Base-by-base conservation (phyloP, 2,797 vertebrate species). In the Enteromius mattozi region DNA sequence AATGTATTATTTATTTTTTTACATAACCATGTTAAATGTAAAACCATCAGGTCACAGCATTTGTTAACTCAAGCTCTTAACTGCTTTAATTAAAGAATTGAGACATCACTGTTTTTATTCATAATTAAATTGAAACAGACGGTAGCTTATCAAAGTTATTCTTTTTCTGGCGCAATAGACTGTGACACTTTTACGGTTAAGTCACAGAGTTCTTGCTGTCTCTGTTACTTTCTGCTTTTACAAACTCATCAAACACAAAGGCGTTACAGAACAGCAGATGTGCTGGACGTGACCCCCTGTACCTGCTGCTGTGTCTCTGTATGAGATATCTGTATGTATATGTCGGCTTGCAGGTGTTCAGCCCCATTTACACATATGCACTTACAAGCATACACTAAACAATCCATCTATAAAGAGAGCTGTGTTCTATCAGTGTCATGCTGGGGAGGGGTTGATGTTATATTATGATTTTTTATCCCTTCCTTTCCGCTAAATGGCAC, bases 101-200 rank as follows among this genome's bases (percentile, higher is more conserved):
- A 78, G 21, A 51, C 59, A 74, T 82, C 49, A 56, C 14, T 78
- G 21, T 56, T 84, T 81, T 30, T 77, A 61, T 63, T 63, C 66
- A 78, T 69, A 74, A 84, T 83, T 66, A 61, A 59, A 63, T n/a
- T 5, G 4, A 69, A 69, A 56, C 59, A 86, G 68, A 88, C 19
- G 74, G 37, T 33, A 42, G 54, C 37, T 40, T 47, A 54, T 61
- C 12, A 12, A 71, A 37, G 72, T 59, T 42, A 9, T 69, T 45
- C 69, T 65, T 80, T 85, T 61, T 65, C 33, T 40, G 13, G 21
- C 16, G 59, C 70, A 80, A 87, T 78, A 68, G 54, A 70, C 80
- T 74, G 77, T 83, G 84, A 87, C 84, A 80, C 74, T 56, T 86
- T 82, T 88, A 86, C 33, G 49, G 56, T 65, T 40, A 61, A 63